phyloP scores from a whole-genome alignment of 35 echinoderm and acorn worm genomes.

The Heliocidaris erythrogramma region DNA sequence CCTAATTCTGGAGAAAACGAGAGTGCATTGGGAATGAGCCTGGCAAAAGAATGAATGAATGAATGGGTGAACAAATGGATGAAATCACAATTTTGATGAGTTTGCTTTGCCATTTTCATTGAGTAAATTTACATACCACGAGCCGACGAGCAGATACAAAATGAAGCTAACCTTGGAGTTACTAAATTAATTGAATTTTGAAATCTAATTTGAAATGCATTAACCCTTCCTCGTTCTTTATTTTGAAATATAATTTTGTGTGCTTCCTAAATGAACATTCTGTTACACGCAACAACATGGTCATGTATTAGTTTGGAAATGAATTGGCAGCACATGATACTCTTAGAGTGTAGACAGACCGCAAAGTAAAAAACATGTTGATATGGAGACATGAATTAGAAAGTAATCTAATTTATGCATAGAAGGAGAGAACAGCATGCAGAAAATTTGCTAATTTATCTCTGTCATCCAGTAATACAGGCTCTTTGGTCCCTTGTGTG shows the following conservation, averaged over 20 bases:
- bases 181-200: background rate
- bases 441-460: conserved; percentile 1
- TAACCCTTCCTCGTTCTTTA: background rate
- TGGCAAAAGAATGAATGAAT: background rate
- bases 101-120: conserved; percentile 18
- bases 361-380: background rate
- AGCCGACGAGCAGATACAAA: background rate
- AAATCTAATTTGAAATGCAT: conserved; percentile 19
- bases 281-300: background rate
- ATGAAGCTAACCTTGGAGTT: background rate
- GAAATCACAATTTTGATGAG: background rate
- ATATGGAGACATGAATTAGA: background rate
- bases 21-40: background rate
- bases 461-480: background rate
- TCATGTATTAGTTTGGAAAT: background rate
- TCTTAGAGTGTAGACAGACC: conserved; percentile 3
- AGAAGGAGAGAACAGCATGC: background rate
- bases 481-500: background rate
- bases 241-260: background rate
- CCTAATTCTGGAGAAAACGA: background rate
- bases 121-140: background rate
- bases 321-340: background rate
- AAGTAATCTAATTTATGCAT: conserved; percentile 6
- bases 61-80: background rate
- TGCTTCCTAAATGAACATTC: background rate